phyloP scores from a whole-genome alignment of 2,888 invertebrate genomes.

The Drosophila rellima region DNA sequence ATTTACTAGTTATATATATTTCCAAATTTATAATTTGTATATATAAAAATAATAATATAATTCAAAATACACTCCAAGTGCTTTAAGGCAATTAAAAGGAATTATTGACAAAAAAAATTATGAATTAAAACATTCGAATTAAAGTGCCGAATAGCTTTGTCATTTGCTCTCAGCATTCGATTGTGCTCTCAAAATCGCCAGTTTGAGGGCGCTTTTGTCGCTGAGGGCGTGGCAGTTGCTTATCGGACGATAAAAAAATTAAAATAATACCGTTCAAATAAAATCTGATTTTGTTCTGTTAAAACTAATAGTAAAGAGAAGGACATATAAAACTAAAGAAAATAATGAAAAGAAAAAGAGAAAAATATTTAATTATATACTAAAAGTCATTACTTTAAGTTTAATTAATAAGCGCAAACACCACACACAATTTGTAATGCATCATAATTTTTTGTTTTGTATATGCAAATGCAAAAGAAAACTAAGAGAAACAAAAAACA shows the following conservation, averaged over 20 bases:
- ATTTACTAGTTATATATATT: constrained; percentile 75
- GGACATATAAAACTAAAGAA: constrained; percentile 38
- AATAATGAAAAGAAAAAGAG: constrained; percentile 21
- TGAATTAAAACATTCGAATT: constrained; percentile 77
- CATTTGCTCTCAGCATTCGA: constrained; percentile 13
- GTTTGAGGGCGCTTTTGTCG: constrained; percentile 70
- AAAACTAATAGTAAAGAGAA: constrained; percentile 71
- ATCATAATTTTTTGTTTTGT: constrained; percentile 77
- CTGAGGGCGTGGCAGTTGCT: constrained; percentile 28
- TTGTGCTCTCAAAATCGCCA: constrained; percentile 83
- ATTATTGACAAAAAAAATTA: constrained; percentile 50
- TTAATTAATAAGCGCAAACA: constrained; percentile 77
- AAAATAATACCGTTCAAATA: constrained; percentile 48
- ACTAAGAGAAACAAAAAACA: constrained; percentile 52
- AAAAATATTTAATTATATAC: constrained; percentile 83
- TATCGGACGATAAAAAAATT: constrained; percentile 47
- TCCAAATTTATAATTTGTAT: constrained; percentile 79
- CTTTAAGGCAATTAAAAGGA: constrained; percentile 77
- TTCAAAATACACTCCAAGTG: constrained; percentile 80
- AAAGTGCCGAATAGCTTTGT: constrained; percentile 23
- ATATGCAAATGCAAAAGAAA: constrained; percentile 69
- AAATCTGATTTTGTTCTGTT: constrained; percentile 76
- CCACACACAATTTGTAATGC: constrained; percentile 74
- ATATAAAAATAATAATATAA: constrained; percentile 59
- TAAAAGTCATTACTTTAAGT: constrained; percentile 86